Base-by-base conservation (phyloP, 2,113 vertebrate species). In the Channa maculata region DNA sequence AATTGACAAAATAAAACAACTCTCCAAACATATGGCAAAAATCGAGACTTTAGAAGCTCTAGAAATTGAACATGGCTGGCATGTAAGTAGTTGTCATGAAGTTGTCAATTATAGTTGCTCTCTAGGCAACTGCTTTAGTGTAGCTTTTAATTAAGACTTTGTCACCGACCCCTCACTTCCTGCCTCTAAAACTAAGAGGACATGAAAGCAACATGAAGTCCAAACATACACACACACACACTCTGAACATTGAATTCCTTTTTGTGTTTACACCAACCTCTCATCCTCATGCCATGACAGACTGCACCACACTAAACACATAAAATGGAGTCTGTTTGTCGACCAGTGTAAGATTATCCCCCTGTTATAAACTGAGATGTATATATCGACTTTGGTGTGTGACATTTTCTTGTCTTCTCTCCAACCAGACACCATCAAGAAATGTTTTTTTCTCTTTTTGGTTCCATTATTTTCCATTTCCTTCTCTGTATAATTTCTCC, bases 121-220 rank as follows among this genome's bases (percentile, higher is more conserved):
- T 70, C 34, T 82, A 75, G 83, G 53, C 81, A 73, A 83, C 80
- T 83, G 64, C 77, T 79, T 81, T 85, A 80, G 65, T 80, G 52
- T 41, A 89, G 79, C 82, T 68, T 92, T 85, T 88, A 93, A 92
- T 94, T 87, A 92, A 65, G 71, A 63, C 82, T 73, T 85, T 88
- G 48, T 78, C 66, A 69, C 65, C 14, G 73, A 92, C 68, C 67
- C 44, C 65, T 65, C 36, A 51, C 77, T 87, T 91, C 84, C 81
- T 89, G 75, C 83, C 64, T 85, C 64, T 80, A 65, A 61, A 82
- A 66, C 86, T 79, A 81, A 71, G 68, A 74, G 76, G 65, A 85
- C 90, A 83, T 85, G 67, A 86, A 91, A 90, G 85, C 60, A 2
- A 60, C 83, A 24, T 24, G 79, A 44, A 67, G 65, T 60, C 51